Base-by-base conservation (phyloP, 2,113 vertebrate species). In the Ascaphus truei region DNA sequence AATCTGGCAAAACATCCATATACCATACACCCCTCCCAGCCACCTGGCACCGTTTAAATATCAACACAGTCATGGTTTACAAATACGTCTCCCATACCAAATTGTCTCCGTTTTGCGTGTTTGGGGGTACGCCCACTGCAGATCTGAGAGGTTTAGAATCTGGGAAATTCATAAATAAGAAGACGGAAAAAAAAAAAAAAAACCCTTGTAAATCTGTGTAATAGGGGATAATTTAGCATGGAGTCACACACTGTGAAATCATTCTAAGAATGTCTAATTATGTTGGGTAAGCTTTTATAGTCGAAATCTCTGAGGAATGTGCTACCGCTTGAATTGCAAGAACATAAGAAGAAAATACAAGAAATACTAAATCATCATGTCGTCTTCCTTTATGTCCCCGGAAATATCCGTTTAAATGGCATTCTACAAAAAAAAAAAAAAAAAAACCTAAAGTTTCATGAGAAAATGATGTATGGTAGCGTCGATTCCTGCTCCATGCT, bases 221-320 rank as follows among this genome's bases (percentile, higher is more conserved):
- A 50, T 25, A 15, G 62, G 52, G 47, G n/a, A 27, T 3, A 52
- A 39, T 51, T 37, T 37, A 22, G 51, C 16, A n/a, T 5, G 10
- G 47, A 64, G 31, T 37, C 22, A 52, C 48, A 52, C n/a, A 52
- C 48, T 64, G 15, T 36, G n/a, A 39, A 66, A 41, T 55, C 36
- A 66, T 66, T 41, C 62, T 20, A 66, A 66, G 62, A 66, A 66
- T 65, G 48, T 66, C 26, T 55, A 20, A 66, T 41, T 66, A 55
- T 25, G 12, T 43, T 55, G 62, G 26, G 23, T 18, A 3, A 52
- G 13, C 25, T 23, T 41, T 26, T 12, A 16, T 8, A 30, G 5
- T 22, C 52, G 31, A 10, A 8, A 8, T 20, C 29, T 37, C 33
- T 27, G 1, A 33, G 15, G 23, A 34, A 13, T 27, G n/a, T n/a